A percentile compares a stretch with the other conserved stretches of the same genome.
Evolutionary conservation across 2,797 vertebrate species (phyloP).

Genomic region (Acanthornis magna): DNA sequence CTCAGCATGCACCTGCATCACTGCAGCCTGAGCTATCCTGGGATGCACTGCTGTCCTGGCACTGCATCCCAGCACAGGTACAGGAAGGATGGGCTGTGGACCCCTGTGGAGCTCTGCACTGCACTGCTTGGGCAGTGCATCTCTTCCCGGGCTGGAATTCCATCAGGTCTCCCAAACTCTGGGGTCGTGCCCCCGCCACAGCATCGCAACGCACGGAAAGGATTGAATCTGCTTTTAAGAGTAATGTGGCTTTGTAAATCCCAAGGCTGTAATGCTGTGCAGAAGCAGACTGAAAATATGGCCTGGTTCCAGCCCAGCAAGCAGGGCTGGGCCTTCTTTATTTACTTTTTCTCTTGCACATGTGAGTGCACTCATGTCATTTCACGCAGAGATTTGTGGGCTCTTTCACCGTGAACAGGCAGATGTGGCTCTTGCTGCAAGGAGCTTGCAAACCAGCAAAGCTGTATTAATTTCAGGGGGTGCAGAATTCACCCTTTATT

Average conservation of each 20-base stretch:
- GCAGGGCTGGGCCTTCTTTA: neutral
- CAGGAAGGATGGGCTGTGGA: neutral
- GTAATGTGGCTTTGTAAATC: neutral
- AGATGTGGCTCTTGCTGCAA: neutral
- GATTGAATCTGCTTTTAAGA: neutral
- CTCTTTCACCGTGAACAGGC: fast-evolving
- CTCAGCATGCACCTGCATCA: fast-evolving
- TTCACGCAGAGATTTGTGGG: fast-evolving
- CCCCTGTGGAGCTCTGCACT: neutral
- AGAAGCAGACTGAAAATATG: neutral
- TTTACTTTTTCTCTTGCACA: neutral
- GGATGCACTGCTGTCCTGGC: neutral
- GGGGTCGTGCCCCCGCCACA: fast-evolving
- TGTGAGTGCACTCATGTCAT: neutral
- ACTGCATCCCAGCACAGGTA: neutral
- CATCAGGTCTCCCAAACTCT: neutral
- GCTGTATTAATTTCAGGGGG: neutral
- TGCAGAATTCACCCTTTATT: neutral
- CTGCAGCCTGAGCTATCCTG: neutral
- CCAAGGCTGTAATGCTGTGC: neutral
- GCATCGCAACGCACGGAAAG: neutral
- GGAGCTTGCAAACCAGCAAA: neutral
- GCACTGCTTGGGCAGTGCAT: neutral
- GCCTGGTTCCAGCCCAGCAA: neutral
- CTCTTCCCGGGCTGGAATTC: neutral